Conservation (phyloP, 2,888 invertebrate species). For the Theristus sp. region DNA sequence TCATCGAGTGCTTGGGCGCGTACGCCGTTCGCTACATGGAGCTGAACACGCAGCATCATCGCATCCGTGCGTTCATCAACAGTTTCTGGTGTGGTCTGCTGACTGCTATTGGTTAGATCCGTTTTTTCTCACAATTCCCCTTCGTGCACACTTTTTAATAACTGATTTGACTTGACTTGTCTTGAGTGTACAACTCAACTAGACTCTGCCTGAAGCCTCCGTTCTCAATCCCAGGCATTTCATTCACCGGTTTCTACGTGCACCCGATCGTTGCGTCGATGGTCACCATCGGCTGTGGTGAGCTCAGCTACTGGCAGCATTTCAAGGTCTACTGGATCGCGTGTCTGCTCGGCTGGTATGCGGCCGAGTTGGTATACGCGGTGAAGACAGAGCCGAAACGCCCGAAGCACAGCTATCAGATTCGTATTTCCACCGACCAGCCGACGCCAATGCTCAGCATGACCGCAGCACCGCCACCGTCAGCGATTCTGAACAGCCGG, state of each 20-base stretch:
- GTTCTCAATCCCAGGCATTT: background rate
- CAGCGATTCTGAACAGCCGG: background rate
- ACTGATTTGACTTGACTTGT: no score
- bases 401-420: background rate
- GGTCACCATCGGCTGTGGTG: background rate
- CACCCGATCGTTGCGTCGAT: background rate
- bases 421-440: no score
- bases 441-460: background rate
- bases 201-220: no score
- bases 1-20: constrained; percentile 1
- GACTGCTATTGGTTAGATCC: background rate
- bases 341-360: background rate
- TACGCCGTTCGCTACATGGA: background rate
- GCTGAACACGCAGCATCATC: background rate
- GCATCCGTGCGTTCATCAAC: background rate
- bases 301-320: background rate
- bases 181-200: no score
- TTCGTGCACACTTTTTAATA: no score
- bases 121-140: no score
- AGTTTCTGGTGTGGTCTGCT: background rate
- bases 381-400: background rate
- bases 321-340: constrained; percentile 1
- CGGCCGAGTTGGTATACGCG: background rate
- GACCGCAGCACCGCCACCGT: background rate
- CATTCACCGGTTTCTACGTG: background rate